These are phyloP conservation scores for Epinephelus malabaricus DNA, from an alignment of 2,797 vertebrate species.

Conservation along the genomic window DNA sequence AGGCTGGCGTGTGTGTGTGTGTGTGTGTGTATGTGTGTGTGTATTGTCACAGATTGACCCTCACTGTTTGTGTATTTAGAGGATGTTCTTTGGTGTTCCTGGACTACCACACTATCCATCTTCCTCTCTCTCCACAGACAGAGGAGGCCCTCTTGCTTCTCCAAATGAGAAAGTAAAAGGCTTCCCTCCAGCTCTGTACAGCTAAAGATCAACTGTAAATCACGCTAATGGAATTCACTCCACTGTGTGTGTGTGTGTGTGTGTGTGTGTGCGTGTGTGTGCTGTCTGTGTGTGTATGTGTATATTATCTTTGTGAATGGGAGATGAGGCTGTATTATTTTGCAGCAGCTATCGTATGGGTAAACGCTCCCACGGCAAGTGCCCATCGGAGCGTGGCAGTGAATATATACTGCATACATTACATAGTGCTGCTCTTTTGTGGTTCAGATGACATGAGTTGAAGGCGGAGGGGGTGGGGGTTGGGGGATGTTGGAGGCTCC, in stretches of 20 bases:
- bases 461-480: neutral
- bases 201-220: slow-evolving; percentile 70
- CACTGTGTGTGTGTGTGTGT: slow-evolving; percentile 25
- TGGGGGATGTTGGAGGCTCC: neutral
- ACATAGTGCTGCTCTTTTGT: slow-evolving; percentile 22
- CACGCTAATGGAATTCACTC: slow-evolving; percentile 53
- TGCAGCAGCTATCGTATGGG: slow-evolving; percentile 45
- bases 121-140: slow-evolving; percentile 36
- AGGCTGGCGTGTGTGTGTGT: neutral
- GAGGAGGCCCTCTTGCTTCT: slow-evolving; percentile 36
- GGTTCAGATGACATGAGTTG: slow-evolving; percentile 25
- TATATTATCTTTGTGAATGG: slow-evolving; percentile 36
- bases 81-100: slow-evolving; percentile 41
- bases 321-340: slow-evolving; percentile 55
- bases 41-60: slow-evolving; percentile 10
- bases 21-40: neutral
- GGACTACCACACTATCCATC: slow-evolving; percentile 36
- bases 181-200: slow-evolving; percentile 46
- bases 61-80: slow-evolving; percentile 40
- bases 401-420: slow-evolving; percentile 58
- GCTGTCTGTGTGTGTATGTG: neutral
- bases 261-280: slow-evolving; percentile 24
- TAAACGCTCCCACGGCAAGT: slow-evolving; percentile 40
- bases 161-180: slow-evolving; percentile 66
- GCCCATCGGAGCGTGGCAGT: slow-evolving; percentile 34